phyloP scores from a whole-genome alignment of 2,797 vertebrate species.

The Sorex maritimensis region DNA sequence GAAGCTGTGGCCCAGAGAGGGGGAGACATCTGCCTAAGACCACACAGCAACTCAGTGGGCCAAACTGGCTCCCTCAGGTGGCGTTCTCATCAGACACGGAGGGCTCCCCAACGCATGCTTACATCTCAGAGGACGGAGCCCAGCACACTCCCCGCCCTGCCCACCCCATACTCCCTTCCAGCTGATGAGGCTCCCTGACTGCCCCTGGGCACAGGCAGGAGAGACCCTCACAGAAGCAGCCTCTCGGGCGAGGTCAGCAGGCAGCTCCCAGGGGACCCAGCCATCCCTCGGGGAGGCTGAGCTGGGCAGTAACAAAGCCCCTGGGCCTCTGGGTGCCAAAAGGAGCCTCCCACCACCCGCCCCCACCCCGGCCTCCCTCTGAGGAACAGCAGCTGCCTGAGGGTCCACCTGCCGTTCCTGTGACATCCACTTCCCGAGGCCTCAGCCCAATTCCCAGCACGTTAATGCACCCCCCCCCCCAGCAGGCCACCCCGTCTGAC shows the following conservation, averaged over 20 bases:
- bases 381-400: neutral
- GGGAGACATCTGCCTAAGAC: neutral
- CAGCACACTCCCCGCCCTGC: too few relatives aligned
- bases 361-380: neutral
- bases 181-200: neutral
- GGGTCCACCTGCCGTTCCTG: neutral
- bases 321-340: neutral
- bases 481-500: too few relatives aligned
- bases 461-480: neutral
- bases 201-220: neutral
- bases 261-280: neutral
- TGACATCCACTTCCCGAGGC: neutral
- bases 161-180: too few relatives aligned
- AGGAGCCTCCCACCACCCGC: neutral
- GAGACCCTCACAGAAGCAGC: neutral
- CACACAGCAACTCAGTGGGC: neutral
- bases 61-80: neutral
- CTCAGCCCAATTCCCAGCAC: slow-evolving; percentile 36
- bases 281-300: neutral
- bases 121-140: neutral
- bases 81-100: neutral
- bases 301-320: too few relatives aligned
- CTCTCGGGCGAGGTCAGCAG: neutral
- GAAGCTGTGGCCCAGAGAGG: neutral
- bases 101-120: neutral